A percentile compares a stretch with the other conserved stretches of the same genome.
Evolutionary conservation across 1,140 invertebrate species (phyloP).

Genomic region (Hylaeus anthracinus): DNA sequence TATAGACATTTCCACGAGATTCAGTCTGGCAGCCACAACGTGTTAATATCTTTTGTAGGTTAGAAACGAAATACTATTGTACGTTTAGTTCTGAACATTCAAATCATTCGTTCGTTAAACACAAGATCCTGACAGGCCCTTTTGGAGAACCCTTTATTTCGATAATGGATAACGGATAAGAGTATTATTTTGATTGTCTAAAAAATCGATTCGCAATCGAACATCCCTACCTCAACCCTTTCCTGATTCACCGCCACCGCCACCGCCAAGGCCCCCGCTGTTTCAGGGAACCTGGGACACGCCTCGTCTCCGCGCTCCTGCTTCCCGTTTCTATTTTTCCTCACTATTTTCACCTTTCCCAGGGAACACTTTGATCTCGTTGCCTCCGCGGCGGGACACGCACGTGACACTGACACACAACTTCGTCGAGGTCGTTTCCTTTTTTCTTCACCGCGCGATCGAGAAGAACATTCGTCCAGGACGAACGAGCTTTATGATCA

Average conservation of each 20-base stretch:
- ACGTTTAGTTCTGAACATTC: too few relatives aligned
- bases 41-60: too few relatives aligned
- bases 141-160: too few relatives aligned
- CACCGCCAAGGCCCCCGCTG: constrained; percentile 33
- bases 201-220: too few relatives aligned
- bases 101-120: too few relatives aligned
- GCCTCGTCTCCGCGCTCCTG: constrained; percentile 33
- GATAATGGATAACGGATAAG: too few relatives aligned
- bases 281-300: constrained; percentile 20
- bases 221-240: constrained; percentile 3
- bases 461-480: constrained; percentile 2
- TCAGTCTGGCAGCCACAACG: too few relatives aligned
- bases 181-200: too few relatives aligned
- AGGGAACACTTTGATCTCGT: constrained; percentile 44
- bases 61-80: too few relatives aligned
- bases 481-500: neutral
- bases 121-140: too few relatives aligned
- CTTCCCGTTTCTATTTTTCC: constrained; percentile 3
- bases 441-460: neutral
- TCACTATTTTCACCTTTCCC: constrained; percentile 7
- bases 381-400: constrained; percentile 13
- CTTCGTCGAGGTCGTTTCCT: neutral
- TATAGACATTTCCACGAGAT: too few relatives aligned
- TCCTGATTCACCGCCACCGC: constrained; percentile 36
- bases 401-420: constrained; percentile 36